Evolutionary conservation across 23 tunicate genomes (phyloP).

Genomic region (Diplosoma virens): DNA sequence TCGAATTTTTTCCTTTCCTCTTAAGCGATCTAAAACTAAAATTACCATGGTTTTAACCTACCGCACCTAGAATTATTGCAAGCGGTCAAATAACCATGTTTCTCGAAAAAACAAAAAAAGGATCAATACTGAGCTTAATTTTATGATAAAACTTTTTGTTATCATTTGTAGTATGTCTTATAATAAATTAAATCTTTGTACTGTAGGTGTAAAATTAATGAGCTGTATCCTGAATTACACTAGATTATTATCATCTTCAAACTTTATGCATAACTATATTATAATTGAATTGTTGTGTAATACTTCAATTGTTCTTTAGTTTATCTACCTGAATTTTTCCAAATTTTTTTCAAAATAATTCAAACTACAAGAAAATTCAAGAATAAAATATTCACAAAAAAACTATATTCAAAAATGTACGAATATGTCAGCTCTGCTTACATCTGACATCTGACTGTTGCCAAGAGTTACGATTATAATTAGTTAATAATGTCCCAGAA

Average conservation of each 20-base stretch:
- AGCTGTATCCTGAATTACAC: not conserved
- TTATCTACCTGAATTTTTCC: not conserved
- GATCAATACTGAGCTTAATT: not conserved
- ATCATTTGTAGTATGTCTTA: not conserved
- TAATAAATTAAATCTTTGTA: not conserved
- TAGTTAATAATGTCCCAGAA: too few species aligned
- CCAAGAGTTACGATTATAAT: too few species aligned
- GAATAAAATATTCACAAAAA: not conserved
- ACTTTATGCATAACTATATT: not conserved
- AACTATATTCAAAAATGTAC: too few species aligned
- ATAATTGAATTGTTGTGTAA: too few species aligned
- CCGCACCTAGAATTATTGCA: not conserved
- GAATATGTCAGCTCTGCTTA: not conserved
- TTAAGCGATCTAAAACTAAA: not conserved
- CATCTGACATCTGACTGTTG: not conserved
- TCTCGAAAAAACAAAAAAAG: not conserved
- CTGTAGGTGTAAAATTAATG: not conserved
- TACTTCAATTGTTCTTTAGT: not conserved
- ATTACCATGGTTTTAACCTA: not conserved
- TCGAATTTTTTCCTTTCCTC: too few species aligned
- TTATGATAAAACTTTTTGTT: not conserved
- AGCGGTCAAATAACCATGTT: not conserved
- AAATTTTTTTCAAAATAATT: not conserved
- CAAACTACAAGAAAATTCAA: not conserved
- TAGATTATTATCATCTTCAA: not conserved